Evolutionary conservation across 2,888 invertebrate genomes (phyloP).

Genomic region (Perdita meconis): DNA sequence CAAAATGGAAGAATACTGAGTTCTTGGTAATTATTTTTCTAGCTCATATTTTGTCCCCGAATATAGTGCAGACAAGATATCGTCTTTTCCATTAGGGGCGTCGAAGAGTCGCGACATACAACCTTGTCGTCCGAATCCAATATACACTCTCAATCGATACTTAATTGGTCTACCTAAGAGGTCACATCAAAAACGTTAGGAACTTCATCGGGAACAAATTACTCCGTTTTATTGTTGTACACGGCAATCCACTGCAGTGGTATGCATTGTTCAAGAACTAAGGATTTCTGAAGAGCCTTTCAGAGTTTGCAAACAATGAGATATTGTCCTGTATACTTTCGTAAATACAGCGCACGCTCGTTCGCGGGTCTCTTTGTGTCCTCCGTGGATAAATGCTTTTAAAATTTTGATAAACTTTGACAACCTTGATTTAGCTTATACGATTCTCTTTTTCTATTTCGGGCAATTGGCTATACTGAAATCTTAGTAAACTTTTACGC

Average conservation of each 20-base stretch:
- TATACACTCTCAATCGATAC: slow-evolving; percentile 51
- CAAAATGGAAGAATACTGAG: slow-evolving; percentile 39
- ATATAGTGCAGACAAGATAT: slow-evolving; percentile 22
- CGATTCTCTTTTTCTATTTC: neutral
- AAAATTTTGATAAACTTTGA: neutral
- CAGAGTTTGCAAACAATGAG: neutral
- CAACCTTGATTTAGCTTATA: neutral
- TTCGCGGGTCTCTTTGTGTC: neutral
- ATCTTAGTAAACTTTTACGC: too few relatives aligned
- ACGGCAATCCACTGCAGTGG: neutral
- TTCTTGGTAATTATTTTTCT: slow-evolving; percentile 65
- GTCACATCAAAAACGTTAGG: slow-evolving; percentile 11
- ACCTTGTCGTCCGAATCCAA: slow-evolving; percentile 37
- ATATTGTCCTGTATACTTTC: neutral
- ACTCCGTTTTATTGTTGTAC: neutral
- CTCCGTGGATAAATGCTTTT: neutral
- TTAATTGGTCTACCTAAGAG: slow-evolving; percentile 45
- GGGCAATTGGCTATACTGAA: too few relatives aligned
- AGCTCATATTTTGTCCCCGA: slow-evolving; percentile 38
- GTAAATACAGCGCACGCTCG: too few relatives aligned
- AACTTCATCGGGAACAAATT: neutral
- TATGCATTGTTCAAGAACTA: neutral
- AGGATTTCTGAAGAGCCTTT: neutral
- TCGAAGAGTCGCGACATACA: slow-evolving; percentile 60
- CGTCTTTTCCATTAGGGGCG: slow-evolving; percentile 48